These are phyloP conservation scores for Heteropelma amictum DNA, from an alignment of 2,888 invertebrate genomes.

Conservation along the genomic window DNA sequence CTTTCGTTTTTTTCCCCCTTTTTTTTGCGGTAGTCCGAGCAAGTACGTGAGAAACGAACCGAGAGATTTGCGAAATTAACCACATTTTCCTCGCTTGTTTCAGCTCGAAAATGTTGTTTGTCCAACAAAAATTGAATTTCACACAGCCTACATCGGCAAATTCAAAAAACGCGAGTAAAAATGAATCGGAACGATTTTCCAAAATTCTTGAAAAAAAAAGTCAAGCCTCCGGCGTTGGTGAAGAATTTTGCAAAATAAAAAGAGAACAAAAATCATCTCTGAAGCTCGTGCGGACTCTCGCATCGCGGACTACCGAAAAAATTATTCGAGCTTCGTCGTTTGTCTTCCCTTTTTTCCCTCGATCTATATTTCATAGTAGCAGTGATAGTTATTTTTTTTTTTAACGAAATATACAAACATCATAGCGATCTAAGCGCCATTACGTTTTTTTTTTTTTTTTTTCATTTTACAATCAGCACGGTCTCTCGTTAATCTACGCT, in stretches of 20 bases:
- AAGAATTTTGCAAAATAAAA: not conserved
- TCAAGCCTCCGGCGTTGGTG: no score
- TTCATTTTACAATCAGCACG: slow-evolving; percentile 31
- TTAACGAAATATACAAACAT: slow-evolving; percentile 45
- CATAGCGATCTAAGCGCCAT: slow-evolving; percentile 38
- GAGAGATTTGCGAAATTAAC: slow-evolving; percentile 18
- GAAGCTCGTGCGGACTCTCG: slow-evolving; percentile 39
- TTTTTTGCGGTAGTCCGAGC: not conserved
- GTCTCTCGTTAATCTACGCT: slow-evolving; percentile 48
- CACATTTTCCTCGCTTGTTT: not conserved
- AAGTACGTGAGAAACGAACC: slow-evolving; percentile 9
- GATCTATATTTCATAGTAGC: slow-evolving; percentile 32
- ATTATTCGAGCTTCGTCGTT: slow-evolving; percentile 4
- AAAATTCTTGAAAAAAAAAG: no score
- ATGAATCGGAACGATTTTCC: no score
- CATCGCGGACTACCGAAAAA: slow-evolving; percentile 21
- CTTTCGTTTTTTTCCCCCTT: not conserved
- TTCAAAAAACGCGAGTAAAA: no score
- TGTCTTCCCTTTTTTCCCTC: not conserved
- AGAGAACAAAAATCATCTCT: not conserved
- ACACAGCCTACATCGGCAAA: no score
- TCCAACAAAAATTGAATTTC: not conserved
- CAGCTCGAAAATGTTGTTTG: no score
- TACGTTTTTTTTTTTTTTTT: slow-evolving; percentile 21
- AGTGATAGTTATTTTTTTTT: slow-evolving; percentile 54